Evolutionary conservation across 2,797 vertebrate genomes (phyloP), one percentile per base, ranked within the genome.

Genomic region (Mormyrops attenuatus): DNA sequence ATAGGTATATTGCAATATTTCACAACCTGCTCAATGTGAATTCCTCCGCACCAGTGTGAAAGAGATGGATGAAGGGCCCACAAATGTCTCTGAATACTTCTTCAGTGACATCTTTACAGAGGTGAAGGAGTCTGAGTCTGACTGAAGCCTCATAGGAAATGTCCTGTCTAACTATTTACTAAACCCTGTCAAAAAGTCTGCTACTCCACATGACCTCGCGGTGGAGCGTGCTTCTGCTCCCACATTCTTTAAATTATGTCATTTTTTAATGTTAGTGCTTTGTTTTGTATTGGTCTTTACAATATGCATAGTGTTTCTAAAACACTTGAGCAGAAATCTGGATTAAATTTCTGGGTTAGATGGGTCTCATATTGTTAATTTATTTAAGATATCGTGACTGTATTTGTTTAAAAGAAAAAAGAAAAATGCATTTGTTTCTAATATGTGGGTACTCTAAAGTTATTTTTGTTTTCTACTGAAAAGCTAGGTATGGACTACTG

Each of bases 91-190:
- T 6, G 94, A 97, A 88, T 96, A 95, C 90, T 97, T 97, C 93
- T 95, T 97, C 88, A 92, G 89, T 92, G 96, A 97, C 91, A 97
- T 97, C 85, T 97, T 97, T 87, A 97, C 96, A 92, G 95, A 97
- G 93, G 96, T 97, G 44, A 94, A 96, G 90, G 95, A 97, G 90
- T 90, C 91, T 90, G 94, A 95, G 88, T 95, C 80, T 69, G 20
- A 63, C 69, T 57, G 55, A n/a, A 13, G 5, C 38, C 77, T 85
- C 17, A 26, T 30, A 57, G 30, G 30, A 89, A 89, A 57, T 38
- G 17, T 11, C 13, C 11, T 47, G 69, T 15, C 5, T n/a, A 60
- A 22, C 13, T 82, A n/a, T 47, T 82, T 20, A 82, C 77, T 20
- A 66, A 60, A 57, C 26, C 30, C 88, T 89, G 22, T 26, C 53